Evolutionary conservation across 2,113 vertebrate species (phyloP).

Genomic region (Jaculus jaculus): DNA sequence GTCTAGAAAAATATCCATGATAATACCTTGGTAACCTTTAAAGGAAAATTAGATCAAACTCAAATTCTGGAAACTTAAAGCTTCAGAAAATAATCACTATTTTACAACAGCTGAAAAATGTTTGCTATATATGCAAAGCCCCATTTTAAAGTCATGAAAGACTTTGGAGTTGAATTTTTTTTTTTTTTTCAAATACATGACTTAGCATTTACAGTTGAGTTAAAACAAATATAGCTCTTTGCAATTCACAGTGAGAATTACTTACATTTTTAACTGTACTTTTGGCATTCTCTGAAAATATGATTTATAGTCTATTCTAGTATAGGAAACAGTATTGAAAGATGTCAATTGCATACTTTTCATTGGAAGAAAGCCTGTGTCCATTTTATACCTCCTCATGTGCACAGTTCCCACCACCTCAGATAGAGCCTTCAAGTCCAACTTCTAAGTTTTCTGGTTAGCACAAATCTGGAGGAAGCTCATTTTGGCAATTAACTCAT

Average conservation of each 20-base stretch:
- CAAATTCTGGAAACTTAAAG: not conserved
- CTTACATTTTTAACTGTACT: not conserved
- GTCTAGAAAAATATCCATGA: not conserved
- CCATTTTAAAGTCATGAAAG: constrained; percentile 14
- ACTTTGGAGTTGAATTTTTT: not conserved
- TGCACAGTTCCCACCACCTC: not conserved
- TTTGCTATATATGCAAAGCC: not conserved
- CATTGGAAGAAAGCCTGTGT: not conserved
- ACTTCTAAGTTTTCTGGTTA: not conserved
- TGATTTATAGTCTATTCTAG: not conserved
- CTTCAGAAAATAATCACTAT: not conserved
- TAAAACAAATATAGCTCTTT: not conserved
- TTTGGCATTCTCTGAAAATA: not conserved
- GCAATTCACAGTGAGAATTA: not conserved
- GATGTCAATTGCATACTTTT: not conserved
- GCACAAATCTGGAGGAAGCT: not conserved
- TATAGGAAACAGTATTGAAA: constrained; percentile 2
- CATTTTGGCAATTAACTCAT: not conserved
- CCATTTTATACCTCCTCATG: not conserved
- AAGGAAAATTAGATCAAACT: constrained; percentile 13
- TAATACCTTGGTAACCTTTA: not conserved
- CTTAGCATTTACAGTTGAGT: not conserved
- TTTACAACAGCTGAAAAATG: not conserved
- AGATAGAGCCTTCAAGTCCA: not conserved
- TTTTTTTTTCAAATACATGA: not conserved